Evolutionary conservation across 2,888 invertebrate species (phyloP).

Genomic region (Acheta domesticus): DNA sequence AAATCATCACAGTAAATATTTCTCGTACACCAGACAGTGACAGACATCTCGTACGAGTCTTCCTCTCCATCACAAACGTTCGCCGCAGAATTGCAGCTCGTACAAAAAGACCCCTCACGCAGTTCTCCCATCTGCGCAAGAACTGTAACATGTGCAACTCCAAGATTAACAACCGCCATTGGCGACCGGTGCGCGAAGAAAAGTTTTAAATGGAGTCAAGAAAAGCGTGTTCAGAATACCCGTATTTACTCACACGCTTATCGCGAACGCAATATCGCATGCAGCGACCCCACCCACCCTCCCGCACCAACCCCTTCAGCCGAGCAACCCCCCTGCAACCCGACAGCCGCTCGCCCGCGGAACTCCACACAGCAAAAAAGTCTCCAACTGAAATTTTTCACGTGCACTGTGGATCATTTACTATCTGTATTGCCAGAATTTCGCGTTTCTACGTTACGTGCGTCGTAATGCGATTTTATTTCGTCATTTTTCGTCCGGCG

Average conservation of each 20-base stretch:
- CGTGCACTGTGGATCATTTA: neutral
- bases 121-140: too few relatives aligned
- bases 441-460: conserved; percentile 18
- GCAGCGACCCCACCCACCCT: neutral
- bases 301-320: neutral
- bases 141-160: too few relatives aligned
- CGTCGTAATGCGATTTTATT: conserved; percentile 18
- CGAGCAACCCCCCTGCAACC: neutral
- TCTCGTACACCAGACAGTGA: too few relatives aligned
- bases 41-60: too few relatives aligned
- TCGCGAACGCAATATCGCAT: neutral
- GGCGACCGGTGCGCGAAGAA: neutral
- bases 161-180: neutral
- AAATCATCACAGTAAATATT: too few relatives aligned
- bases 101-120: too few relatives aligned
- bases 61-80: too few relatives aligned
- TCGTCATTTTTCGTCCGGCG: neutral
- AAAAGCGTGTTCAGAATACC: neutral
- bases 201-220: neutral
- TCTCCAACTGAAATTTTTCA: conserved; percentile 18
- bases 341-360: neutral
- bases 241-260: neutral
- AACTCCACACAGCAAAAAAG: neutral
- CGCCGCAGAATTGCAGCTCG: too few relatives aligned
- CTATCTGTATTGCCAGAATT: conserved; percentile 18